These are phyloP conservation scores for Drosophila busckii DNA, from an alignment of 1,140 invertebrate species.

Conservation along the genomic window DNA sequence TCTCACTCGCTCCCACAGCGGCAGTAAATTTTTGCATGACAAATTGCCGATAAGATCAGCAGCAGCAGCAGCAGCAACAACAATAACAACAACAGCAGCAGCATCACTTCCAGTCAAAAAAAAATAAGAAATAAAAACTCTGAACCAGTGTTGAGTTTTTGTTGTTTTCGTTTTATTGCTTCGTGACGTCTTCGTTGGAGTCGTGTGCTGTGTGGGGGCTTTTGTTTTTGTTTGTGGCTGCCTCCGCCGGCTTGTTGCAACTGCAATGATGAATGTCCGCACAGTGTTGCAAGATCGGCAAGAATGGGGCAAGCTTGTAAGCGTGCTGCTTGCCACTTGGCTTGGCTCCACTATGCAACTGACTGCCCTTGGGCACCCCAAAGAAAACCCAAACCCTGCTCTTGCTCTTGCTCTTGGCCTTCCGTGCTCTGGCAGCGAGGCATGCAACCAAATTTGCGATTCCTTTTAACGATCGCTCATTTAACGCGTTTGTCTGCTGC, in stretches of 20 bases:
- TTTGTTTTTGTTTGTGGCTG: constrained; percentile 26
- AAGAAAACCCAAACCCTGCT: constrained; percentile 6
- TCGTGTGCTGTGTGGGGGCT: constrained; percentile 71
- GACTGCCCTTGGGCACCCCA: constrained; percentile 39
- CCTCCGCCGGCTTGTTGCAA: constrained; percentile 27
- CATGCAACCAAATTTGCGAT: constrained; percentile 48
- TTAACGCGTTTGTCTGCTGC: constrained; percentile 67
- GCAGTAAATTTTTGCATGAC: constrained; percentile 76
- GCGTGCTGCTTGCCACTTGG: too few species aligned
- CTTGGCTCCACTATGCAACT: constrained; percentile 27
- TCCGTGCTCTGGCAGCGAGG: constrained; percentile 10
- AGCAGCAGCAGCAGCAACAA: constrained; percentile 29
- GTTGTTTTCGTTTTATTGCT: constrained; percentile 12
- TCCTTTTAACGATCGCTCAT: constrained; percentile 73
- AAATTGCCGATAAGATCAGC: constrained; percentile 73
- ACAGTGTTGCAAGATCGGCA: constrained; percentile 15
- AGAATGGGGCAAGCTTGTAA: not conserved
- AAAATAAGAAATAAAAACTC: constrained; percentile 44
- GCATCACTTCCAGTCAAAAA: constrained; percentile 44
- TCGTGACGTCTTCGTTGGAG: constrained; percentile 44
- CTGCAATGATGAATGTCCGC: constrained; percentile 14
- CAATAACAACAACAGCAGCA: constrained; percentile 34
- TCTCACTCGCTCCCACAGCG: not conserved
- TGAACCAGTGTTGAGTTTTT: constrained; percentile 42
- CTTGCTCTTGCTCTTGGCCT: too few species aligned